These are phyloP conservation scores for Anastatus disparis DNA, from an alignment of 1,140 invertebrate species.

Conservation along the genomic window DNA sequence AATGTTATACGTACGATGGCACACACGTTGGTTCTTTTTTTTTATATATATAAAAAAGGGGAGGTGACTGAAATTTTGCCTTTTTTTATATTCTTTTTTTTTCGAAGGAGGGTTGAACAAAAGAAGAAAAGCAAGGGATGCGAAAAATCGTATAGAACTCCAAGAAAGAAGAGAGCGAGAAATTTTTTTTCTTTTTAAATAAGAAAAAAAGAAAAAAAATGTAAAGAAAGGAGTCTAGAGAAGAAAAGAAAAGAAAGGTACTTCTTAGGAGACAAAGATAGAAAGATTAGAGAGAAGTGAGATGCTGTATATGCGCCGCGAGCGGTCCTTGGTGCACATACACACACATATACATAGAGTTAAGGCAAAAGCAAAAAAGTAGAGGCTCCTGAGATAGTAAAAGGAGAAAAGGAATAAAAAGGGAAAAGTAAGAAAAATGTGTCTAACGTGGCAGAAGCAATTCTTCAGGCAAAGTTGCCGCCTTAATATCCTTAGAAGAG, in stretches of 20 bases:
- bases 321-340: neutral
- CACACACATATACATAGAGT: neutral
- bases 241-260: slow-evolving; percentile 12
- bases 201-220: slow-evolving; percentile 39
- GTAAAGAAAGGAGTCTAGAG: slow-evolving; percentile 26
- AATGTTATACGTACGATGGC: too few species aligned
- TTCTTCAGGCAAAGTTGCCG: slow-evolving; percentile 68
- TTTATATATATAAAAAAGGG: neutral
- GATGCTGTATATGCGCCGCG: too few species aligned
- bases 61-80: too few species aligned
- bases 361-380: slow-evolving; percentile 21
- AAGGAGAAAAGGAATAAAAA: slow-evolving; percentile 59
- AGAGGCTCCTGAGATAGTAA: slow-evolving; percentile 22
- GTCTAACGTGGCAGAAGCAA: slow-evolving; percentile 67
- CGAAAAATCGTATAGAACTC: slow-evolving; percentile 50
- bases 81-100: slow-evolving; percentile 6
- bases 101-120: slow-evolving; percentile 52
- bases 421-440: slow-evolving; percentile 70
- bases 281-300: slow-evolving; percentile 12
- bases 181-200: too few species aligned
- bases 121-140: slow-evolving; percentile 63
- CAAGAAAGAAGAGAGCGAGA: slow-evolving; percentile 23
- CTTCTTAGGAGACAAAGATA: neutral
- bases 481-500: slow-evolving; percentile 63
- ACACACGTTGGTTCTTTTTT: too few species aligned